These are phyloP conservation scores for Heterotilapia buettikoferi DNA, from an alignment of 2,113 vertebrate species.

Conservation along the genomic window DNA sequence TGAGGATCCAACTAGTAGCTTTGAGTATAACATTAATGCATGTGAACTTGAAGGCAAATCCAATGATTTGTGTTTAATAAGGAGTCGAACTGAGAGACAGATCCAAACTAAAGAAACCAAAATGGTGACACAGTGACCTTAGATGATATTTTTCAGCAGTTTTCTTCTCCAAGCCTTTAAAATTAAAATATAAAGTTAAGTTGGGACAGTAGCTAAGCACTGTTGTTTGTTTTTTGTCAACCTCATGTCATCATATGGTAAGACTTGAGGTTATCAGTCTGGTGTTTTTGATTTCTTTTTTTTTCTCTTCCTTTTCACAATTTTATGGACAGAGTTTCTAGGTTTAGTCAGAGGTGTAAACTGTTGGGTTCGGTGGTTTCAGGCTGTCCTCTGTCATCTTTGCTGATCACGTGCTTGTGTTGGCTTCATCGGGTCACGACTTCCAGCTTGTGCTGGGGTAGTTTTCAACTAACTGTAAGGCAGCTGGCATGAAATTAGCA, in stretches of 20 bases:
- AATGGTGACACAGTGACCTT: background rate
- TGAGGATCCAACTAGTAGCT: background rate
- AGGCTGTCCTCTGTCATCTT: background rate
- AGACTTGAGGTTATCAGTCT: background rate
- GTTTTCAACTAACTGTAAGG: background rate
- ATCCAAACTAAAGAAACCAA: background rate
- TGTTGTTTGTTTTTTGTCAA: background rate
- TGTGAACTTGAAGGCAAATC: slow-evolving; percentile 36
- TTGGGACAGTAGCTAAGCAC: background rate
- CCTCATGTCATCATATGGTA: background rate
- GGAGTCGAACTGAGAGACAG: background rate
- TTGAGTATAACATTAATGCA: slow-evolving; percentile 6
- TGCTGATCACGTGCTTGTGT: background rate
- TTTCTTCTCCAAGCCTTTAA: background rate
- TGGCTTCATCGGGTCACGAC: background rate
- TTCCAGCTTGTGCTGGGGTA: background rate
- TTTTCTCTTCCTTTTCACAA: background rate
- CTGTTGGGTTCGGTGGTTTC: background rate
- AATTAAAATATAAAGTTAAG: background rate
- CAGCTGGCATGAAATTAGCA: background rate
- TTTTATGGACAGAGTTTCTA: background rate
- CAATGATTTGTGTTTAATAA: background rate
- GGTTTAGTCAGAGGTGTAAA: background rate
- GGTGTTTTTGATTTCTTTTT: background rate
- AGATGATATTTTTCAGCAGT: background rate